Conservation (phyloP, 1,140 invertebrate species). For the Aplysia californica region DNA sequence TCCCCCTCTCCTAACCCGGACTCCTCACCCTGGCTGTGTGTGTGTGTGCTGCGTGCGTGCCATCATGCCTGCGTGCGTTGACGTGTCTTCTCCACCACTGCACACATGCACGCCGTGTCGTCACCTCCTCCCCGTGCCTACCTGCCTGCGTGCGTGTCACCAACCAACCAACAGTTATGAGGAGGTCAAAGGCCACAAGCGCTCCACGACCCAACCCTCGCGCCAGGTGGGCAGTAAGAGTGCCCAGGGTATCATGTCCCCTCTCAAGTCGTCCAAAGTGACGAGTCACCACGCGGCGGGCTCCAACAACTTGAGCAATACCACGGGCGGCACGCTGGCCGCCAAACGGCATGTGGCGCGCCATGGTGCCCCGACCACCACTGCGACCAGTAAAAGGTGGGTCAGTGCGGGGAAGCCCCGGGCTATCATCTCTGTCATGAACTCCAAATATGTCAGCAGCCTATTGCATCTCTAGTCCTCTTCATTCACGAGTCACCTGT, state of each 20-base stretch:
- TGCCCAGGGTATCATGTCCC: conserved; percentile 58
- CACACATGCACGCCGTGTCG: too few species aligned
- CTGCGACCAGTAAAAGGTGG: conserved; percentile 54
- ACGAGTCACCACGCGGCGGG: conserved; percentile 46
- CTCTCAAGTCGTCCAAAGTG: conserved; percentile 61
- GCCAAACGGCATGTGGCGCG: conserved; percentile 27
- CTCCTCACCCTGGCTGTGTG: not conserved
- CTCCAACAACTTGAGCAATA: conserved; percentile 37
- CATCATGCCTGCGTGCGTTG: too few species aligned
- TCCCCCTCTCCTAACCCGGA: not conserved
- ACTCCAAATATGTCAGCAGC: not conserved
- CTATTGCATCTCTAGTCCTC: not conserved
- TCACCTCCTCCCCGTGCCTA: not conserved
- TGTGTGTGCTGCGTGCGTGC: conserved; percentile 27
- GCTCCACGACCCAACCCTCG: conserved; percentile 55
- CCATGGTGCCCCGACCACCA: conserved; percentile 33
- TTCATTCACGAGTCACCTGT: not conserved
- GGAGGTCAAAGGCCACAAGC: conserved; percentile 58
- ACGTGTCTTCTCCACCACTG: conserved; percentile 14
- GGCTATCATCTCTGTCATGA: not conserved
- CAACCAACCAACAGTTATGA: conserved; percentile 53
- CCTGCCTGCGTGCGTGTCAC: conserved; percentile 8
- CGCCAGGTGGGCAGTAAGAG: conserved; percentile 52
- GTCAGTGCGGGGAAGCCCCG: not conserved
- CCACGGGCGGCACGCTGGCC: conserved; percentile 29